A percentile compares a stretch with the other conserved stretches of the same genome.
Evolutionary conservation across 2,797 vertebrate genomes (phyloP).

Genomic region (Sebastes aleutianus): DNA sequence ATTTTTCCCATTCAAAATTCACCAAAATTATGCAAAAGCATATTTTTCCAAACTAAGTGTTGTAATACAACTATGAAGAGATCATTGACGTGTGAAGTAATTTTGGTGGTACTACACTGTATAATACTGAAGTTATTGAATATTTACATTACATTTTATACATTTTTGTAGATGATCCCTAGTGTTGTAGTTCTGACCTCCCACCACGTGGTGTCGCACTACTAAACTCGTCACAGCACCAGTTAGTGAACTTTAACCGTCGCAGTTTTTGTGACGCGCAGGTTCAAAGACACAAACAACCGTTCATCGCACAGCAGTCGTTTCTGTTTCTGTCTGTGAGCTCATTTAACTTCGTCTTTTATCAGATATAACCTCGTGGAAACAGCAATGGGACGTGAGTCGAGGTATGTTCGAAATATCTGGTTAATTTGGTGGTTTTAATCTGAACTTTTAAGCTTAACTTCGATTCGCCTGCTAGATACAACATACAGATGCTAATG

Average conservation of each 20-base stretch:
- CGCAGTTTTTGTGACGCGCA: slow-evolving; percentile 55
- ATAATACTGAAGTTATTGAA: no score
- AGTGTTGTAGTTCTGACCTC: slow-evolving; percentile 33
- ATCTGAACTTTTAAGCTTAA: background rate
- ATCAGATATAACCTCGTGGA: background rate
- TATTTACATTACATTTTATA: no score
- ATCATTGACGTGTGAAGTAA: no score
- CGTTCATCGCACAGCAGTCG: background rate
- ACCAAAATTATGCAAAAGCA: no score
- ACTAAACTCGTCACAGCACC: rapidly evolving
- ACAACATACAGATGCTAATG: background rate
- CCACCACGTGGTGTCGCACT: slow-evolving; percentile 49
- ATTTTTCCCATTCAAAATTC: no score
- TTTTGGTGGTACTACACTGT: rapidly evolving
- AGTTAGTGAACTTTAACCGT: background rate
- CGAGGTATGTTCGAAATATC: slow-evolving; percentile 66
- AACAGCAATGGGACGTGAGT: slow-evolving; percentile 79
- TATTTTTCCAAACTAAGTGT: no score
- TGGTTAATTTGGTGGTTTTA: background rate
- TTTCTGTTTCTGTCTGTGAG: background rate
- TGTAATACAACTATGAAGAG: no score
- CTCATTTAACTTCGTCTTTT: background rate
- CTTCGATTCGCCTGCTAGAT: slow-evolving; percentile 16
- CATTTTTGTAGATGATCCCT: no score
- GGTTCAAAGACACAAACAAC: slow-evolving; percentile 25